A percentile compares a stretch with the other conserved stretches of the same genome.
Conservation (phyloP, 2,888 invertebrate species). For the Lithophane socia region DNA sequence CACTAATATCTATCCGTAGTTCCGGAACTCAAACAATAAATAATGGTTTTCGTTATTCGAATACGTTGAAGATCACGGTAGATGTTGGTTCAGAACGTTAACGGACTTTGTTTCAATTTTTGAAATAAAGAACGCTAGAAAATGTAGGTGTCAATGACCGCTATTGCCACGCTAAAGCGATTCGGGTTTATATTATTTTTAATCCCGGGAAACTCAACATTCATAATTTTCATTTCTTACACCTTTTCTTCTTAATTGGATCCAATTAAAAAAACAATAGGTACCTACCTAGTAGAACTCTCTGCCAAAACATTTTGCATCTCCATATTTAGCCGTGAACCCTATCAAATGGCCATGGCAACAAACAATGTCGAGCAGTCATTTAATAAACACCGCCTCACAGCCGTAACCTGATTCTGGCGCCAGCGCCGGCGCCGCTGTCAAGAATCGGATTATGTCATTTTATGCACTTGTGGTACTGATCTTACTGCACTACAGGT, state of each 20-base stretch:
- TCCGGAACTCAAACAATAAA: no score
- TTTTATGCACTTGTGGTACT: slow-evolving; percentile 27
- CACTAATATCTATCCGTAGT: no score
- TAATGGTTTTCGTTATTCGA: no score
- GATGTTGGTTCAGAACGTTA: no score
- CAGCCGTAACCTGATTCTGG: slow-evolving; percentile 42
- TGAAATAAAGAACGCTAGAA: no score
- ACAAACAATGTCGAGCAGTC: slow-evolving; percentile 4
- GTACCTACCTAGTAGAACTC: neutral
- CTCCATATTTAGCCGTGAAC: slow-evolving; percentile 29
- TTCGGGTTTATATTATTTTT: neutral
- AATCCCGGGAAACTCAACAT: neutral
- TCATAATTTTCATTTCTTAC: neutral
- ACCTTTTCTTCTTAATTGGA: neutral
- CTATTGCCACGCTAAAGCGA: no score
- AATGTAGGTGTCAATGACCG: no score
- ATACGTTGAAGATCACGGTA: no score
- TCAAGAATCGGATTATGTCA: slow-evolving; percentile 38
- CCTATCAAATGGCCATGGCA: slow-evolving; percentile 32
- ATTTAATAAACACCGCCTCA: slow-evolving; percentile 28
- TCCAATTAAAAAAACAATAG: neutral
- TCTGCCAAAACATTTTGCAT: neutral
- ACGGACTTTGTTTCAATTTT: no score
- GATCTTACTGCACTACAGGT: slow-evolving; percentile 22
- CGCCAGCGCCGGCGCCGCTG: slow-evolving; percentile 32